phyloP scores from a whole-genome alignment of 2,888 invertebrate species.

The Synergus japonicus region DNA sequence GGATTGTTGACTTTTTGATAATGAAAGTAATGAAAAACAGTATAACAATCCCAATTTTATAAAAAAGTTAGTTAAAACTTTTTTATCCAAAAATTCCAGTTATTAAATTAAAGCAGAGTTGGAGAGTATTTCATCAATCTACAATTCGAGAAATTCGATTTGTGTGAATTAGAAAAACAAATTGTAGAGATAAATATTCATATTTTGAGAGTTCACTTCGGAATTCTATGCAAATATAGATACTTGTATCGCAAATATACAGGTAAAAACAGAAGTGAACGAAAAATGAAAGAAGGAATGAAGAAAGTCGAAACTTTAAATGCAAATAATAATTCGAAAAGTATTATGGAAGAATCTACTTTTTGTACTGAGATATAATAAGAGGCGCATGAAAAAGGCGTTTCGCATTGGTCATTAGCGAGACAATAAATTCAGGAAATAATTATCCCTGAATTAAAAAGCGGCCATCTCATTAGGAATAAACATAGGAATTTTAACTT shows the following conservation, averaged over 20 bases:
- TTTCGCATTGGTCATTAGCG: constrained; percentile 40
- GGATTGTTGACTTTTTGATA: too few relatives aligned
- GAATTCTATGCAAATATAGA: not conserved
- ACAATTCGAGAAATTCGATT: too few relatives aligned
- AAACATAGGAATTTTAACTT: not conserved
- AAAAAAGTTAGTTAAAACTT: too few relatives aligned
- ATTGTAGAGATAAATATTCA: not conserved
- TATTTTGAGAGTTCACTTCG: not conserved
- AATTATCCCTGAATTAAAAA: constrained; percentile 33
- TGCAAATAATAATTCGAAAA: not conserved
- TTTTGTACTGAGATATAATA: not conserved
- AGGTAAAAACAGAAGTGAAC: not conserved
- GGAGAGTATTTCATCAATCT: too few relatives aligned
- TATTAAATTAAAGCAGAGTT: too few relatives aligned
- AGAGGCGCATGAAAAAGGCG: constrained; percentile 36
- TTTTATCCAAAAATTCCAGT: too few relatives aligned
- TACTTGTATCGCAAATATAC: too few relatives aligned
- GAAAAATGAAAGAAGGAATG: not conserved
- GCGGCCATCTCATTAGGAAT: not conserved
- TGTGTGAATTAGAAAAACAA: not conserved
- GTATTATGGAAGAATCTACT: constrained; percentile 1
- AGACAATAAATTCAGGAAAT: constrained; percentile 44
- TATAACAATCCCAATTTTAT: too few relatives aligned
- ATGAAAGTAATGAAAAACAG: too few relatives aligned
- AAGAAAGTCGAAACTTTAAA: not conserved